Conservation (phyloP, 2,113 vertebrate species). For the Chloroceryle aenea region DNA sequence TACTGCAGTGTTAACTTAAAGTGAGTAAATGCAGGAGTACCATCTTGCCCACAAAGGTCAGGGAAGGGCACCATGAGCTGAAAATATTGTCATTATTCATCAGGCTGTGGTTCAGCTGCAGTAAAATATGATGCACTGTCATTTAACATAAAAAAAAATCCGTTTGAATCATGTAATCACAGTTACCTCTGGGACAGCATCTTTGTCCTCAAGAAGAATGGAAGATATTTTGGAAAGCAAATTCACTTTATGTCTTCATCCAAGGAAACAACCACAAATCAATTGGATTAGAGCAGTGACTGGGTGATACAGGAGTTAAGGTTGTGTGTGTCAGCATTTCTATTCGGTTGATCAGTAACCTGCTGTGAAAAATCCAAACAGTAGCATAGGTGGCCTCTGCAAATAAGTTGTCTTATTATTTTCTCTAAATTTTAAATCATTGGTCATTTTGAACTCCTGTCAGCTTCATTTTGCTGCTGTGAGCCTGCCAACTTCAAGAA, state of each 20-base stretch:
- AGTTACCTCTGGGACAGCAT: background rate
- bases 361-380: slow-evolving; percentile 11
- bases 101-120: background rate
- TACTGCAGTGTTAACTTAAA: background rate
- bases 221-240: slow-evolving; percentile 21
- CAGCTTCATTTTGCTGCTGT: slow-evolving; percentile 11
- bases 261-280: slow-evolving; percentile 65
- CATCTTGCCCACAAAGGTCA: background rate
- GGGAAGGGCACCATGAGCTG: background rate
- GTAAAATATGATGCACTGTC: background rate
- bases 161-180: slow-evolving; percentile 21
- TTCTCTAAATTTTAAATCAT: slow-evolving; percentile 38
- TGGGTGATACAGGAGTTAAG: slow-evolving; percentile 21
- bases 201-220: slow-evolving; percentile 47
- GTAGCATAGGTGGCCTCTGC: background rate
- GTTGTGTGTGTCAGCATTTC: slow-evolving; percentile 41
- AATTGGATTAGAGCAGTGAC: slow-evolving; percentile 31
- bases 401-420: slow-evolving; percentile 36
- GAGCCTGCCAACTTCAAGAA: background rate
- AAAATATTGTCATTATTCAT: background rate
- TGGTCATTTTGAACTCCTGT: background rate
- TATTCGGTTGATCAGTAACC: slow-evolving; percentile 52
- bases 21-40: background rate
- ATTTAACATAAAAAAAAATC: background rate
- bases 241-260: slow-evolving; percentile 34